phyloP scores from a whole-genome alignment of 2,113 vertebrate genomes.

The Mastomys natalensis region DNA sequence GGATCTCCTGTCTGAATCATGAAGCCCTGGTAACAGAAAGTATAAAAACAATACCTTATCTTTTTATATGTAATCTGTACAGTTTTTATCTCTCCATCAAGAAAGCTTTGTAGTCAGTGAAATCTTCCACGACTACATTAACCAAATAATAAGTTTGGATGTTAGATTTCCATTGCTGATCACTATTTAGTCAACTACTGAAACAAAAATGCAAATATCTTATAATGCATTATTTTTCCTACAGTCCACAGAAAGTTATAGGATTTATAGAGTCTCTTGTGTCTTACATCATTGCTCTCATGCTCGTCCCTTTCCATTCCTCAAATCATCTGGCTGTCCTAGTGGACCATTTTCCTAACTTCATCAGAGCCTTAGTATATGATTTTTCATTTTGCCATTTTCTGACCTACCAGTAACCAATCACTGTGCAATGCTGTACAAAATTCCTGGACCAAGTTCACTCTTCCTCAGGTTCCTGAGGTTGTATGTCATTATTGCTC shows the following conservation, averaged over 20 bases:
- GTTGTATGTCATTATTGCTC: neutral
- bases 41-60: neutral
- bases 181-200: neutral
- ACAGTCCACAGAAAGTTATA: constrained; percentile 37
- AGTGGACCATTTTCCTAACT: constrained; percentile 22
- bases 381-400: constrained; percentile 12
- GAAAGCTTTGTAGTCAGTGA: constrained; percentile 45
- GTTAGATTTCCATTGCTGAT: constrained; percentile 23
- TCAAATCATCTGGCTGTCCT: constrained; percentile 30
- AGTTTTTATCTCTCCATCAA: constrained; percentile 34
- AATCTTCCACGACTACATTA: neutral
- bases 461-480: constrained; percentile 12
- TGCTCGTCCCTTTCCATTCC: neutral
- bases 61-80: neutral
- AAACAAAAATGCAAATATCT: constrained; percentile 57
- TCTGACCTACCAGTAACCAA: constrained; percentile 23
- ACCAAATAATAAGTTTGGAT: constrained; percentile 49
- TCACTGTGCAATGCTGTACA: neutral
- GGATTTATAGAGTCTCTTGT: neutral
- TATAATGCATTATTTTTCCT: neutral
- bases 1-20: constrained; percentile 99
- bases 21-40: constrained; percentile 91
- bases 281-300: neutral
- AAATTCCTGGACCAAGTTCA: neutral
- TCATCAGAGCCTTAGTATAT: neutral